phyloP scores from a whole-genome alignment of 2,113 vertebrate species.

The Campylomormyrus tamandua region DNA sequence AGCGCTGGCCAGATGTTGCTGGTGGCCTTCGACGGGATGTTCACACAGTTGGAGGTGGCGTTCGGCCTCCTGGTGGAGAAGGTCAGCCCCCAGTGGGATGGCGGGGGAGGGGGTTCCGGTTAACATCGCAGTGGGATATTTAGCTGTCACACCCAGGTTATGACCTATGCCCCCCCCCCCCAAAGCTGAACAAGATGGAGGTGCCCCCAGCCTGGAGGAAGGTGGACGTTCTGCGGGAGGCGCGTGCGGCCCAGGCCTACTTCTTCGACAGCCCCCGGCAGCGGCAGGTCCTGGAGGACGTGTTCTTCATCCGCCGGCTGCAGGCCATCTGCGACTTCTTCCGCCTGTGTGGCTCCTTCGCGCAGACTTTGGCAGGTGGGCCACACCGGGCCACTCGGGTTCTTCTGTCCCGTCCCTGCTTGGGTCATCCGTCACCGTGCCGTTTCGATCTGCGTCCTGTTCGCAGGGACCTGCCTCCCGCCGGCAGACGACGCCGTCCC shows the following conservation, averaged over 20 bases:
- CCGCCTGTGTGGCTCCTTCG: conserved; percentile 82
- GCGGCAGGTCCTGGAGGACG: conserved; percentile 82
- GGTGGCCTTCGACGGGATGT: conserved; percentile 98
- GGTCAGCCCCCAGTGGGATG: conserved; percentile 55
- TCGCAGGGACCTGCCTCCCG: conserved; percentile 46
- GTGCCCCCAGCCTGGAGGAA: conserved; percentile 87
- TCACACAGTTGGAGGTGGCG: conserved; percentile 90
- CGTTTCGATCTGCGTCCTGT: not conserved
- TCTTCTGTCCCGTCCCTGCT: not conserved
- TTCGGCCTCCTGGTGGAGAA: conserved; percentile 91
- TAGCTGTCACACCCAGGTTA: not conserved
- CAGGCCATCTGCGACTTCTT: conserved; percentile 96
- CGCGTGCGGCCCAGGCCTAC: conserved; percentile 78
- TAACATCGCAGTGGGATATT: not conserved
- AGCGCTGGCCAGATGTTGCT: conserved; percentile 95
- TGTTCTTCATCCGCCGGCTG: conserved; percentile 92
- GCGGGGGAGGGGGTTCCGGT: not conserved
- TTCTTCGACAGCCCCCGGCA: conserved; percentile 81
- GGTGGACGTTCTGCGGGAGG: conserved; percentile 87
- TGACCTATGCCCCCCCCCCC: not conserved
- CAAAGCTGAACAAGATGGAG: conserved; percentile 86
- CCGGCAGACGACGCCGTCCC: conserved; percentile 69
- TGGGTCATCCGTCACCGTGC: not conserved
- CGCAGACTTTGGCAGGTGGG: conserved; percentile 85
- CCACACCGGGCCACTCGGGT: not conserved